A percentile compares a stretch with the other conserved stretches of the same genome.
phyloP scores from a whole-genome alignment of 2,888 invertebrate genomes.

The Trachelus troglodyta region DNA sequence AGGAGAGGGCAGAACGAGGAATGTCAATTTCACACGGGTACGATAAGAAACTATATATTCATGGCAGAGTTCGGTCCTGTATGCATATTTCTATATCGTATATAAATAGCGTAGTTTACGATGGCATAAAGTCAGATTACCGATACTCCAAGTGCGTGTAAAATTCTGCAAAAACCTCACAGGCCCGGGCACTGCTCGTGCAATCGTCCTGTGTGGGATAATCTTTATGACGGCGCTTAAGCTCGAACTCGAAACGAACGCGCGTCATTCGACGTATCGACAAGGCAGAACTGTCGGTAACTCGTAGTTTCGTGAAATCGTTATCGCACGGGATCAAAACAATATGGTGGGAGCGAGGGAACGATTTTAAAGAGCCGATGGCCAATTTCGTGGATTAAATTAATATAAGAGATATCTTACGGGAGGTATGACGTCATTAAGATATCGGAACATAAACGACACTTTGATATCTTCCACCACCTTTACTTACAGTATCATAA shows the following conservation, averaged over 20 bases:
- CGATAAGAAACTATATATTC: not conserved
- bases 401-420: too few species aligned
- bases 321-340: too few species aligned
- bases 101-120: conserved; percentile 23
- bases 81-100: conserved; percentile 11
- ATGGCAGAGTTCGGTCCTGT: not conserved
- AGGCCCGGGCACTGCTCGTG: not conserved
- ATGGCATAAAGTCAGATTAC: conserved; percentile 24
- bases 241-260: not conserved
- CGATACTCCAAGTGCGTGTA: conserved; percentile 6
- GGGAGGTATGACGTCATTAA: too few species aligned
- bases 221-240: conserved; percentile 4
- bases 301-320: too few species aligned
- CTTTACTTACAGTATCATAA: too few species aligned
- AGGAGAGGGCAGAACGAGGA: not conserved
- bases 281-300: too few species aligned
- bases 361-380: too few species aligned
- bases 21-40: not conserved
- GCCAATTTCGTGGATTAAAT: too few species aligned
- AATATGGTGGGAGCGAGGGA: too few species aligned
- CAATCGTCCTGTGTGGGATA: conserved; percentile 2
- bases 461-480: too few species aligned
- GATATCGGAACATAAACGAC: too few species aligned
- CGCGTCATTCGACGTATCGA: not conserved
- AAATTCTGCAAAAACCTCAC: not conserved